Evolutionary conservation across 2,113 vertebrate genomes (phyloP).

Genomic region (Microcebus ravelobensis): DNA sequence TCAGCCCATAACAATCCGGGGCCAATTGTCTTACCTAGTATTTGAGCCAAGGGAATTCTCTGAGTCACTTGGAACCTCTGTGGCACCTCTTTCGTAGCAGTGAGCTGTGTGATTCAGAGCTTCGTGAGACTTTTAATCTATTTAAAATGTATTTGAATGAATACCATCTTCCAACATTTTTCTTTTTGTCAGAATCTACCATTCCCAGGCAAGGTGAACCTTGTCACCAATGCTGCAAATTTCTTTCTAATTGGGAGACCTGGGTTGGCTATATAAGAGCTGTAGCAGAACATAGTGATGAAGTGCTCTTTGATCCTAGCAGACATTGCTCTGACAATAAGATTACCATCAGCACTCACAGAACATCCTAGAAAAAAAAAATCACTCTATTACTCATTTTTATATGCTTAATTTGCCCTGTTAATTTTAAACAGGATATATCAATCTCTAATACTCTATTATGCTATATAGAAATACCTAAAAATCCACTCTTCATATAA

Average conservation of each 20-base stretch:
- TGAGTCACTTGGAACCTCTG: background rate
- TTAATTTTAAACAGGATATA: background rate
- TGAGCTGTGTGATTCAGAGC: background rate
- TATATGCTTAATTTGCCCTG: background rate
- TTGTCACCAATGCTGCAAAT: background rate
- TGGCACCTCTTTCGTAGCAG: background rate
- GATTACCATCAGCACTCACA: background rate
- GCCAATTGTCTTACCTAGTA: background rate
- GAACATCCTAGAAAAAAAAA: background rate
- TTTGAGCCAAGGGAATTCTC: background rate
- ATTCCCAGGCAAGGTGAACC: background rate
- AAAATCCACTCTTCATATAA: background rate
- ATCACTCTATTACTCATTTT: background rate
- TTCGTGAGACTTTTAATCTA: background rate
- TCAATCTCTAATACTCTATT: background rate
- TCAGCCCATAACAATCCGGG: background rate
- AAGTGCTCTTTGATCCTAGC: background rate
- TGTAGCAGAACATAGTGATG: background rate
- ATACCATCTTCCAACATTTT: background rate
- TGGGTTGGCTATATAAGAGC: background rate
- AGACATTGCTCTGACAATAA: background rate
- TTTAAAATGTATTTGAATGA: background rate
- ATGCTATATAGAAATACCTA: background rate
- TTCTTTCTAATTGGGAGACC: background rate
- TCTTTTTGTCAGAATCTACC: background rate